Percentiles rank a stretch among this genome's conserved stretches.
phyloP scores from a whole-genome alignment of 2,888 invertebrate genomes.

The Choreutis nemorana region DNA sequence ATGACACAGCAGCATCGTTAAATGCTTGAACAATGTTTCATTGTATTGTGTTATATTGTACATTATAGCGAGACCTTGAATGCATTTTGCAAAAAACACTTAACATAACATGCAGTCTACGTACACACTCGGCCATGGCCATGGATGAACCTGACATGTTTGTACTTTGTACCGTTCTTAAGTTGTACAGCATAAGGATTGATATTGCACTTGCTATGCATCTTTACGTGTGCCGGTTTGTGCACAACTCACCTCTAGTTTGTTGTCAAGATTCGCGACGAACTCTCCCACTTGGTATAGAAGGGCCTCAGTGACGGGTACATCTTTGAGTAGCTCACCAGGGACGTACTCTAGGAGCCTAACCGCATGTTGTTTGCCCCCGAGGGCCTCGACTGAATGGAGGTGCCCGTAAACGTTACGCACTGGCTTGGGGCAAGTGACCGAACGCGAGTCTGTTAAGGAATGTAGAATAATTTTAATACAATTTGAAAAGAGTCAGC shows the following conservation, averaged over 20 bases:
- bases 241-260: constrained; percentile 68
- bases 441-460: constrained; percentile 60
- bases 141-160: too few relatives aligned
- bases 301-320: constrained; percentile 67
- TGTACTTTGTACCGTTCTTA: too few relatives aligned
- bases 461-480: not conserved
- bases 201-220: not conserved
- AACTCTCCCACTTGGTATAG: constrained; percentile 78
- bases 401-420: constrained; percentile 72
- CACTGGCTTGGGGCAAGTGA: constrained; percentile 76
- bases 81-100: too few relatives aligned
- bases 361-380: constrained; percentile 69
- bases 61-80: too few relatives aligned
- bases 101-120: too few relatives aligned
- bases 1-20: too few relatives aligned
- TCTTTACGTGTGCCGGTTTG: too few relatives aligned
- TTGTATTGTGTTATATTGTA: too few relatives aligned
- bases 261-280: constrained; percentile 72
- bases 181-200: too few relatives aligned
- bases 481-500: too few relatives aligned
- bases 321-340: constrained; percentile 73
- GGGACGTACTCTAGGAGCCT: constrained; percentile 79
- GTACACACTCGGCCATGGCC: too few relatives aligned
- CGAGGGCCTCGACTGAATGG: constrained; percentile 61
- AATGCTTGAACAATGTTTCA: too few relatives aligned